These are phyloP conservation scores for Bugulina stolonifera DNA, from an alignment of 2,888 invertebrate genomes.

Conservation along the genomic window DNA sequence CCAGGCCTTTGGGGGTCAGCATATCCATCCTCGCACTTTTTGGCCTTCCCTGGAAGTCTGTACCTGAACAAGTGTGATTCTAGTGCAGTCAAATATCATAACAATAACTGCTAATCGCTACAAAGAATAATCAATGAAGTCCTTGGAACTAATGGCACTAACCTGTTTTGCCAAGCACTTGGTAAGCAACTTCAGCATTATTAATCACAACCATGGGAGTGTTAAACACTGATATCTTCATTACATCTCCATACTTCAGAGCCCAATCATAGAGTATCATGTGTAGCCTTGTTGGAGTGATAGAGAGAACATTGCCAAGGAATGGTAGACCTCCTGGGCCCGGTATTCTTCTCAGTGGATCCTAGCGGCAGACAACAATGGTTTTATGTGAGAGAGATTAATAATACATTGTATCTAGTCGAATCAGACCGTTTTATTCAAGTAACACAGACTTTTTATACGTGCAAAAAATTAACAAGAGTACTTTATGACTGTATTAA, in stretches of 20 bases:
- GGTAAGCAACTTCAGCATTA: background rate
- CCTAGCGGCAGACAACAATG: too few relatives aligned
- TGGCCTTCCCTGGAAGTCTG: background rate
- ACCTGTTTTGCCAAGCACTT: background rate
- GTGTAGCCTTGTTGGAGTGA: background rate
- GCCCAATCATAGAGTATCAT: background rate
- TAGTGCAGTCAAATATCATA: background rate
- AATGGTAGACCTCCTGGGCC: background rate
- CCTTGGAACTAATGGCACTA: too few relatives aligned
- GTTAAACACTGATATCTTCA: background rate
- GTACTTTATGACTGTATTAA: too few relatives aligned
- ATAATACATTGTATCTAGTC: too few relatives aligned
- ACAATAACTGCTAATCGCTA: too few relatives aligned
- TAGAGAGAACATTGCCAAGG: conserved; percentile 4
- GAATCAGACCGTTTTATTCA: too few relatives aligned
- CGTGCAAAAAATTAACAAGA: too few relatives aligned
- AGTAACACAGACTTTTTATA: too few relatives aligned
- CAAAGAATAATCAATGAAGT: background rate
- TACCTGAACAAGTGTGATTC: background rate
- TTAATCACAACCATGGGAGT: conserved; percentile 14
- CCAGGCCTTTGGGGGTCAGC: background rate
- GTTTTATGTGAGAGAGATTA: too few relatives aligned
- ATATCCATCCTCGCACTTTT: background rate
- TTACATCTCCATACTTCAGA: conserved; percentile 10
- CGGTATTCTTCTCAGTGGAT: conserved; percentile 13